Evolutionary conservation across 2,888 invertebrate species (phyloP).

Genomic region (Graphium colonna): DNA sequence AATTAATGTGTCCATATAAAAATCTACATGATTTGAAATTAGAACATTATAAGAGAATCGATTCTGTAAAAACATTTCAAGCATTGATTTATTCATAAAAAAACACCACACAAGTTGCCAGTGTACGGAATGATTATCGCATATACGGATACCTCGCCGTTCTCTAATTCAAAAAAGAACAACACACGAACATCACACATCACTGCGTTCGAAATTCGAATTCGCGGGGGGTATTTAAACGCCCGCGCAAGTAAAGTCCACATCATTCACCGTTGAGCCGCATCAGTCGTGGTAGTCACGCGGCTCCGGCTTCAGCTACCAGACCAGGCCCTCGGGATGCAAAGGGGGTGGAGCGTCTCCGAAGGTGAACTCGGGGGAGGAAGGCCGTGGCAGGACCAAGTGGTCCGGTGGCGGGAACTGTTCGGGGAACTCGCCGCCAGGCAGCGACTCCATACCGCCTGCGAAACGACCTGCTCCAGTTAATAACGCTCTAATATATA

Average conservation of each 20-base stretch:
- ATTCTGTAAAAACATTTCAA: background rate
- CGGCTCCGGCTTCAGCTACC: conserved; percentile 82
- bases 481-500: conserved; percentile 43
- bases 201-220: conserved; percentile 22
- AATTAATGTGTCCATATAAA: no score
- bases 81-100: background rate
- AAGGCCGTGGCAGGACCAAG: conserved; percentile 85
- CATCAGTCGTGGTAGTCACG: conserved; percentile 80
- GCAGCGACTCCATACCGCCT: conserved; percentile 82
- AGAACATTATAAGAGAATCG: background rate
- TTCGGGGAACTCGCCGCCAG: conserved; percentile 72
- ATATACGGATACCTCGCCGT: no score
- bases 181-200: conserved; percentile 6
- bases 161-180: no score
- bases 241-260: conserved; percentile 58
- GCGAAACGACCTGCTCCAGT: conserved; percentile 89
- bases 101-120: background rate
- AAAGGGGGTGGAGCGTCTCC: conserved; percentile 74
- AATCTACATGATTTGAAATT: conserved; percentile 1
- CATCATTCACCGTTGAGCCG: conserved; percentile 73
- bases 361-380: conserved; percentile 87
- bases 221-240: conserved; percentile 22
- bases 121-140: conserved; percentile 14
- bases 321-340: conserved; percentile 75
- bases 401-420: conserved; percentile 83